Evolutionary conservation across 30 jellyfish, hydroid and myxozoan species (phyloP), one percentile per base, ranked within the genome.

Genomic region (Sanderia malayensis): DNA sequence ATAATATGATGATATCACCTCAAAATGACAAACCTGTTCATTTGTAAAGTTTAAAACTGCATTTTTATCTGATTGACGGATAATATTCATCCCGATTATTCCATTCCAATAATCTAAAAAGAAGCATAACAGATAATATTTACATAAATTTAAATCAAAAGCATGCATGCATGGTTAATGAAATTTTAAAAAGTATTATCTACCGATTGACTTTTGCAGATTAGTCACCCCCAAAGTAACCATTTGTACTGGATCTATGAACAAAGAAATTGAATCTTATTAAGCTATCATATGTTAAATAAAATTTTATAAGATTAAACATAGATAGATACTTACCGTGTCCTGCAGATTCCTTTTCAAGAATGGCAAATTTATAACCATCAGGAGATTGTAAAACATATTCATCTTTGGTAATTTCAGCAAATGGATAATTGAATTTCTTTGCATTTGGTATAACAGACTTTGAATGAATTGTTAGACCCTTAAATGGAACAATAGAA

Each of bases 51-150:
- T 70, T 44, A 91, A 33, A 8, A 68, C 55, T 19, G 92, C 95
- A 2, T 65, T 15, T 21, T 47, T 57, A 6, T 79, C 92, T 0
- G 92, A 31, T 65, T 64, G 55, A 28, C 67, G 58, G 15, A 19
- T 2, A 11, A 91, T 49, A 19, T 83, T 76, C 98, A 91, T 91
- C 21, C 95, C 96, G 20, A 91, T 84, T 27, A 91, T 32, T 13
- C 83, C 86, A 80, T 70, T 44, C 98, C 98, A 91, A 57, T 76
- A 91, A 15, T 66, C 98, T 91, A 59, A 27, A 69, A 73, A 41
- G n/a, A n/a, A n/a, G n/a, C n/a, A n/a, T n/a, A n/a, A n/a, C n/a
- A n/a, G n/a, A n/a, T n/a, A n/a, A n/a, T n/a, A n/a, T n/a, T n/a
- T n/a, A n/a, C n/a, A n/a, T n/a, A n/a, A n/a, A n/a, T n/a, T n/a